A percentile compares a stretch with the other conserved stretches of the same genome.
Evolutionary conservation across 2,888 invertebrate species (phyloP).

Genomic region (Phyto melanocephala): DNA sequence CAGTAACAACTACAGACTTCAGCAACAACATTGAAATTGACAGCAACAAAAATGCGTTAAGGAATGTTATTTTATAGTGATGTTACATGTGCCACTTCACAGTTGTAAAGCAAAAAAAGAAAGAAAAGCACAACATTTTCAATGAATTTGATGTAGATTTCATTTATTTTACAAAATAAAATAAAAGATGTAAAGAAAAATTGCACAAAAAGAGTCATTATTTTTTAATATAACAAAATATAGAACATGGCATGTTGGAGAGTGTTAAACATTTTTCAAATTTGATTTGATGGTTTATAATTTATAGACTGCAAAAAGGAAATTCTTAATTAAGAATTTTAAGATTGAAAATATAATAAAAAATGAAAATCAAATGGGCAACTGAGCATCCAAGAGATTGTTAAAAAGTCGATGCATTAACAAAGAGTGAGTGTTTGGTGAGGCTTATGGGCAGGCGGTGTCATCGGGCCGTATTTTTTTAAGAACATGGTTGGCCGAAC

Average conservation of each 20-base stretch:
- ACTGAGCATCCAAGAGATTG: no score
- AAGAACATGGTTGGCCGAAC: no score
- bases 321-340: not conserved
- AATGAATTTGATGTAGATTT: conserved; percentile 55
- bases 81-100: conserved; percentile 62
- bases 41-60: conserved; percentile 57
- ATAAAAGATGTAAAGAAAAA: not conserved
- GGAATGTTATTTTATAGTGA: conserved; percentile 64
- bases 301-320: not conserved
- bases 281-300: conserved; percentile 9
- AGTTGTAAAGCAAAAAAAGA: conserved; percentile 24
- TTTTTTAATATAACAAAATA: conserved; percentile 4
- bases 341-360: no score
- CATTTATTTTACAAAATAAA: no score
- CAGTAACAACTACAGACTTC: not conserved
- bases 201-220: conserved; percentile 31
- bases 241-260: conserved; percentile 28
- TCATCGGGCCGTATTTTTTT: no score
- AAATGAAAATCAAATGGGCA: no score
- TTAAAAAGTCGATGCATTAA: no score
- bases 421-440: no score
- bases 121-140: conserved; percentile 13
- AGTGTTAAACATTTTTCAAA: conserved; percentile 29
- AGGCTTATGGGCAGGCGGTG: no score
- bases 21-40: conserved; percentile 7